Base-by-base conservation (phyloP, 92 coral and sea anemone genomes). In the Zoanthus sansibaricus region DNA sequence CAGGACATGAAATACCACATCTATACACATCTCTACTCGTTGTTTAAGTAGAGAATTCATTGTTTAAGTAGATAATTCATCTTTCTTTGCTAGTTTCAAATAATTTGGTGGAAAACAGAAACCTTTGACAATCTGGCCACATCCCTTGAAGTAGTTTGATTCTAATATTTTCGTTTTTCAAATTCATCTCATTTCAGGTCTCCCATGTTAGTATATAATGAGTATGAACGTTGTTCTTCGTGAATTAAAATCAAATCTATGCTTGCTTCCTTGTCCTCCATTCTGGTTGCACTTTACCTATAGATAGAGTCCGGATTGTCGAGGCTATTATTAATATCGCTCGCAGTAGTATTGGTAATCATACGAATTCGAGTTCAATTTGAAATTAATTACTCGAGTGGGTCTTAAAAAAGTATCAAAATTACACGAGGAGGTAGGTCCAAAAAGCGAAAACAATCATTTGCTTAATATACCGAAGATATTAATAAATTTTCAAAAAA, bases 1-100 rank as follows among this genome's bases (percentile, higher is more conserved):
- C 9, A 54, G 15, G 59, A 54, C 12, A 80, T 13, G 48, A 84
- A 86, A 64, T 64, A 64, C 70, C 17, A 30, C 70, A 64, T 16
- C 70, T 20, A 20, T 25, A 25, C 25, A 25, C 25, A 25, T 25
- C 25, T 25, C 25, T 25, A 25, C 25, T 25, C 0, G 25, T 25
- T 25, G 25, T 25, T 25, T 25, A 25, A 25, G 25, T 0, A 25
- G 25, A 25, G 25, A 25, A 25, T 25, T 25, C 25, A 25, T 25
- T 25, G 25, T 25, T 25, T 25, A 25, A 25, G 25, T 25, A 25
- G 25, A 25, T 25, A 25, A 25, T 25, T 25, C 25, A 25, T 25
- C 25, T 25, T 25, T 25, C 25, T 25, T 25, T 25, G 25, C 30
- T 64, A 7, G 1, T 16, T 16, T 17, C 7, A 16, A 3, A 4